These are phyloP conservation scores for Ancistrus triradiatus DNA, from an alignment of 2,113 vertebrate genomes.

Conservation along the genomic window DNA sequence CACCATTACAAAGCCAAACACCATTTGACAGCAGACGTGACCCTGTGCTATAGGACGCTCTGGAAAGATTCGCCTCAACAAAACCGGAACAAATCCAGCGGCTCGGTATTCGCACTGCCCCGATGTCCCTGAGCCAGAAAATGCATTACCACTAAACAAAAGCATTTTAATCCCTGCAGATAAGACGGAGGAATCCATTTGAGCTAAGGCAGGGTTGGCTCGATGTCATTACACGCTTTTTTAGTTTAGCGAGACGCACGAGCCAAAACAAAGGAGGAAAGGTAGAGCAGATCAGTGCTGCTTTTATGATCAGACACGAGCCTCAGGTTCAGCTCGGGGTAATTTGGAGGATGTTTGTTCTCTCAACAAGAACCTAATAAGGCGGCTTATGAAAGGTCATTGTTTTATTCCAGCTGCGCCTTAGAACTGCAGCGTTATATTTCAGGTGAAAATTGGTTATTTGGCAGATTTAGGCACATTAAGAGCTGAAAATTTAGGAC, in stretches of 20 bases:
- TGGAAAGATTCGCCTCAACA: slow-evolving; percentile 15
- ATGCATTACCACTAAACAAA: slow-evolving; percentile 24
- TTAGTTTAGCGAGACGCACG: neutral
- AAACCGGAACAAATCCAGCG: neutral
- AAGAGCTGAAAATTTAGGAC: no score
- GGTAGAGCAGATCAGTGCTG: no score
- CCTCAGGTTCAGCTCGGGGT: no score
- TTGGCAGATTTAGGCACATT: no score
- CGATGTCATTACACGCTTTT: neutral
- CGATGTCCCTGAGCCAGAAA: slow-evolving; percentile 27
- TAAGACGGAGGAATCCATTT: slow-evolving; percentile 16
- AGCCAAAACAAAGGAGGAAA: neutral
- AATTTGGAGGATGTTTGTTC: no score
- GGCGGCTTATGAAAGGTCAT: neutral
- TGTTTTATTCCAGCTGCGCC: neutral
- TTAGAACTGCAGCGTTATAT: no score
- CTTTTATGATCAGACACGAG: no score
- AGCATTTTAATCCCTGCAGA: slow-evolving; percentile 15
- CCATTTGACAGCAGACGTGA: slow-evolving; percentile 15
- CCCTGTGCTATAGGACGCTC: slow-evolving; percentile 20
- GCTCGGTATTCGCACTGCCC: slow-evolving; percentile 30
- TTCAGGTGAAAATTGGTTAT: no score
- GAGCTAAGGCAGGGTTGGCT: neutral
- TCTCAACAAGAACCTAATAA: neutral
- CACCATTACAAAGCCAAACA: no score